phyloP scores from a whole-genome alignment of 2,888 invertebrate species.

The Podotricha telesiphe region DNA sequence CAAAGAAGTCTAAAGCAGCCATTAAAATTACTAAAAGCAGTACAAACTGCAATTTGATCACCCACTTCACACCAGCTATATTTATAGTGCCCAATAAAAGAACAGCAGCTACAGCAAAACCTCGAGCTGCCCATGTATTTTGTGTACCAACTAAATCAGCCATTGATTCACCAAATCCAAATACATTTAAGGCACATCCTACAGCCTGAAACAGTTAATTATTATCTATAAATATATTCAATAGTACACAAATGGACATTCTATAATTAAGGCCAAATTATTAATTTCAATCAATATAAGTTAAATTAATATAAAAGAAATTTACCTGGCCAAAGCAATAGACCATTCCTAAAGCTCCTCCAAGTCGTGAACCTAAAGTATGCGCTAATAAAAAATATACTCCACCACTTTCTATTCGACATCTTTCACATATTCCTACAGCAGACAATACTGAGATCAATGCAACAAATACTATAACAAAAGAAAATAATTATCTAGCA shows the following conservation, averaged over 20 bases:
- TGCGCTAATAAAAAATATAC: constrained; percentile 98
- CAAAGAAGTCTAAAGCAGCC: constrained; percentile 96
- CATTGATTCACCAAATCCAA: constrained; percentile 98
- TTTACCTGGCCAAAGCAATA: constrained; percentile 97
- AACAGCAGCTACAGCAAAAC: constrained; percentile 94
- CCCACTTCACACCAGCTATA: constrained; percentile 98
- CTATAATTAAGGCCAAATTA: neutral
- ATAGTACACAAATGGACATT: too few relatives aligned
- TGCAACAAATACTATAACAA: constrained; percentile 90
- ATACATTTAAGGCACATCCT: constrained; percentile 96
- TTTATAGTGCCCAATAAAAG: constrained; percentile 94
- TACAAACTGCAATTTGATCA: constrained; percentile 96
- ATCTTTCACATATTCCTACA: constrained; percentile 97
- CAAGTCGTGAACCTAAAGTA: constrained; percentile 96
- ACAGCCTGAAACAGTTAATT: constrained; percentile 87
- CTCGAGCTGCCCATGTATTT: constrained; percentile 91
- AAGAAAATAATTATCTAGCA: constrained; percentile 47
- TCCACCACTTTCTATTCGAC: constrained; percentile 97
- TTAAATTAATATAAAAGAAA: neutral
- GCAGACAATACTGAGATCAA: constrained; percentile 96
- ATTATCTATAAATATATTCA: constrained; percentile 45
- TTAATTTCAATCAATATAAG: neutral
- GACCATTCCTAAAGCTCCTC: constrained; percentile 95
- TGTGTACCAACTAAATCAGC: constrained; percentile 90
- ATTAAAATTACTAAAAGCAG: constrained; percentile 92